Evolutionary conservation across 1,140 invertebrate species (phyloP).

Genomic region (Rhizoglyphus robini): DNA sequence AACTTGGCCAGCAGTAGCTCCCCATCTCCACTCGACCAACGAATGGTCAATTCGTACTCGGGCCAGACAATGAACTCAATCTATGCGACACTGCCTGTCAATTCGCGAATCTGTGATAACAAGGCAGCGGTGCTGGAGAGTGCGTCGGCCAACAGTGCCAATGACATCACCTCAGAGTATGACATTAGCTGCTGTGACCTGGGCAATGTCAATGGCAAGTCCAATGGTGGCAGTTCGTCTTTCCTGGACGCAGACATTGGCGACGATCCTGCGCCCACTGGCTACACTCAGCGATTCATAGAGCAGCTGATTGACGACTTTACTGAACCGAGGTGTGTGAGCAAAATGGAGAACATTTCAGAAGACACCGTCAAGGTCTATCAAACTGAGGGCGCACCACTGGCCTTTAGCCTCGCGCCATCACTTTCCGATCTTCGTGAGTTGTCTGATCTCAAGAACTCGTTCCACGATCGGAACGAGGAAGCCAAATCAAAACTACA

Average conservation of each 20-base stretch:
- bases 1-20: not conserved
- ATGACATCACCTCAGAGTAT: slow-evolving; percentile 5
- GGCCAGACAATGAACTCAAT: not conserved
- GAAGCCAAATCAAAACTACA: not conserved
- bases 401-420: slow-evolving; percentile 70
- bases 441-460: not conserved
- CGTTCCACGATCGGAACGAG: not conserved
- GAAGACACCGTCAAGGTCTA: slow-evolving; percentile 80
- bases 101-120: not conserved
- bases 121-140: not conserved
- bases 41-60: not conserved
- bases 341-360: slow-evolving; percentile 27
- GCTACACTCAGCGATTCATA: slow-evolving; percentile 17
- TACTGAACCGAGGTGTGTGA: not conserved
- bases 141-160: not conserved
- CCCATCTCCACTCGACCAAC: not conserved
- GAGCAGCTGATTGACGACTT: slow-evolving; percentile 14
- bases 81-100: slow-evolving; percentile 12
- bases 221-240: too few species aligned
- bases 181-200: not conserved
- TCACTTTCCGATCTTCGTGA: slow-evolving; percentile 67
- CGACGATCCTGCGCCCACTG: slow-evolving; percentile 18
- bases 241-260: not conserved
- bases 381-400: slow-evolving; percentile 78
- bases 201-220: not conserved